Evolutionary conservation across 1,140 invertebrate genomes (phyloP).

Genomic region (Diachasmimorpha longicaudata): DNA sequence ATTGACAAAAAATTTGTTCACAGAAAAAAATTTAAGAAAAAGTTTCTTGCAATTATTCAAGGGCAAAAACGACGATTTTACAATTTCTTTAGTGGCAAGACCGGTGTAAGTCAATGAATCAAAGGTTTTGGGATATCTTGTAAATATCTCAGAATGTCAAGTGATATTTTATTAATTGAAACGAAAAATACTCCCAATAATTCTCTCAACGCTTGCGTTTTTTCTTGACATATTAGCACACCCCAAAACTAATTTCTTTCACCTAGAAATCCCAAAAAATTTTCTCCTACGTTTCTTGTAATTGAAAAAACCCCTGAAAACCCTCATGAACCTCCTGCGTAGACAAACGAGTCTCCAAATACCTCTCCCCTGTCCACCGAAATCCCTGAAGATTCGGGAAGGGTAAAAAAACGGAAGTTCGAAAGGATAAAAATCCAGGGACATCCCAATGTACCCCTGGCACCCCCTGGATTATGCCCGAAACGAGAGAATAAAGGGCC

Average conservation of each 20-base stretch:
- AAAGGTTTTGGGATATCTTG: constrained; percentile 9
- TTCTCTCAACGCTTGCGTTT: no score
- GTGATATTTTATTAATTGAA: no score
- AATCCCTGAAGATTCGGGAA: neutral
- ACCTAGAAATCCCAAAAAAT: neutral
- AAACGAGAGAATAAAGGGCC: neutral
- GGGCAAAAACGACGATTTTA: constrained; percentile 27
- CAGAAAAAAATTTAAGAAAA: constrained; percentile 11
- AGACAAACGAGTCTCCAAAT: constrained; percentile 58
- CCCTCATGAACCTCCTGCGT: constrained; percentile 75
- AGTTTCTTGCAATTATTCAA: neutral
- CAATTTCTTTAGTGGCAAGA: constrained; percentile 33
- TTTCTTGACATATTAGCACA: no score
- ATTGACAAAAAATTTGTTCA: no score
- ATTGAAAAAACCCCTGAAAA: constrained; percentile 80
- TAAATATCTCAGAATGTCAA: no score
- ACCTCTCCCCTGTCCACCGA: neutral
- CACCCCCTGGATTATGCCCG: neutral
- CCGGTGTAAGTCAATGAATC: constrained; percentile 36
- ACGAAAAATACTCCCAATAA: no score
- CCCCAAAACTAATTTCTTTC: neutral
- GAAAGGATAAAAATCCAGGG: neutral
- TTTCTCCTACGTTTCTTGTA: constrained; percentile 74
- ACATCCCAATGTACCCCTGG: neutral
- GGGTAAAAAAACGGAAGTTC: constrained; percentile 8